Base-by-base conservation (phyloP, 2,113 vertebrate genomes). In the Percina caprodes region DNA sequence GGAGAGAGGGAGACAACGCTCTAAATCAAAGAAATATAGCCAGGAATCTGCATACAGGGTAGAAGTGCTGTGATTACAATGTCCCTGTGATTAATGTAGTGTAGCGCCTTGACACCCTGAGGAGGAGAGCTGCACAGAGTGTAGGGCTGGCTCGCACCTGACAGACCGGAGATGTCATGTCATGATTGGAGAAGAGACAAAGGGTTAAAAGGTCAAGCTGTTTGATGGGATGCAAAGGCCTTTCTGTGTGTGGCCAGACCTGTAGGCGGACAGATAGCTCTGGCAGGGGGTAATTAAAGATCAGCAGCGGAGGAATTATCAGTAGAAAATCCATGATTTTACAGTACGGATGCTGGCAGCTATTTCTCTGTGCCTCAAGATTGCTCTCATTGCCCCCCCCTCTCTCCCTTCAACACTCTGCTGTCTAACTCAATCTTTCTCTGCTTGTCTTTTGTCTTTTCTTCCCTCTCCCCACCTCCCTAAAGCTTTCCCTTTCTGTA, bases 131-230 rank as follows among this genome's bases (percentile, higher is more conserved):
- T 0, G 19, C 58, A 2, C 63, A 54, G 70, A 60, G 84, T 21
- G 77, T 75, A 65, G 63, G 59, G 69, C 59, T 2, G 74, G 19
- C 16, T 52, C 9, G 52, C 80, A 91, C 86, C 87, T 85, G 90
- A 89, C 88, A 83, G 85, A 84, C 71, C 89, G 77, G 63, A 92
- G 88, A 92, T 88, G 88, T 87, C 88, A 90, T 33, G 71, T 77
- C 87, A 62, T 69, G 75, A 91, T 82, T 63, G 75, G 79, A 83
- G 82, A 66, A 79, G 82, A 86, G 80, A 79, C 66, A 76, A 88
- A 83, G 82, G 91, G 91, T 89, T 88, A 77, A 79, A 92, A 93
- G 89, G 86, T 89, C 84, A 89, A 88, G 65, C 60, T 39, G 30
- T 88, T 73, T 82, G 85, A 92, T 90, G 90, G 85, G 85, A 86